These are phyloP conservation scores for Spermophilus dauricus DNA, from an alignment of 2,113 vertebrate species.

Conservation along the genomic window DNA sequence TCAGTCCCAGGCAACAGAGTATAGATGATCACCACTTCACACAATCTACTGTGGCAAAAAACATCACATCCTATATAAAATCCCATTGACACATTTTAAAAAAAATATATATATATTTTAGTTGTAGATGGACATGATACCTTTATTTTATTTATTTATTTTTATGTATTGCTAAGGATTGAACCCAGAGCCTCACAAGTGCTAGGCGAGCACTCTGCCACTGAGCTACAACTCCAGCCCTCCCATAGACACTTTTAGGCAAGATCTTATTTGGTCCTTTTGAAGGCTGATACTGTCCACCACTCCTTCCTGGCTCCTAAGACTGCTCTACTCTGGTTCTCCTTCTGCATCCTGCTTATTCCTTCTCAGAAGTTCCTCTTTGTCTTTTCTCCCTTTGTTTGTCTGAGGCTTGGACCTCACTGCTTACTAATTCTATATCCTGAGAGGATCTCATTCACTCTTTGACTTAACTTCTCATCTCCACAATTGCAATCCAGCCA, in stretches of 20 bases:
- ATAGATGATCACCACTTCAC: neutral
- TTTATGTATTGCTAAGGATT: too few species aligned
- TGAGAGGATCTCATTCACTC: neutral
- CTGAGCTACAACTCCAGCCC: too few species aligned
- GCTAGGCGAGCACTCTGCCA: too few species aligned
- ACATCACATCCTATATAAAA: neutral
- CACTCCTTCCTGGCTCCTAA: neutral
- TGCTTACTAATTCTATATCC: neutral
- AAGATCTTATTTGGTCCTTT: neutral
- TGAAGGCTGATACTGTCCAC: neutral
- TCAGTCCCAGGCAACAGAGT: neutral
- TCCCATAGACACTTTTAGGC: neutral
- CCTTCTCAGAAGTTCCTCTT: neutral
- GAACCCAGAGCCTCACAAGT: too few species aligned
- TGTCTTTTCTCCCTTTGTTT: neutral
- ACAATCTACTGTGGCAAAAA: neutral
- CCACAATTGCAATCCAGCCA: neutral
- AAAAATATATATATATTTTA: neutral
- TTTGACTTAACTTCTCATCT: neutral
- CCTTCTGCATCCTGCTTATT: neutral
- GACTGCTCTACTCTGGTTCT: neutral
- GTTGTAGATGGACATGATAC: too few species aligned
- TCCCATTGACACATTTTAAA: neutral
- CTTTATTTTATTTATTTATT: too few species aligned
- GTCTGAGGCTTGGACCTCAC: neutral